These are phyloP conservation scores for Himantopus leucocephalus DNA, from an alignment of 2,113 vertebrate genomes.

Conservation along the genomic window DNA sequence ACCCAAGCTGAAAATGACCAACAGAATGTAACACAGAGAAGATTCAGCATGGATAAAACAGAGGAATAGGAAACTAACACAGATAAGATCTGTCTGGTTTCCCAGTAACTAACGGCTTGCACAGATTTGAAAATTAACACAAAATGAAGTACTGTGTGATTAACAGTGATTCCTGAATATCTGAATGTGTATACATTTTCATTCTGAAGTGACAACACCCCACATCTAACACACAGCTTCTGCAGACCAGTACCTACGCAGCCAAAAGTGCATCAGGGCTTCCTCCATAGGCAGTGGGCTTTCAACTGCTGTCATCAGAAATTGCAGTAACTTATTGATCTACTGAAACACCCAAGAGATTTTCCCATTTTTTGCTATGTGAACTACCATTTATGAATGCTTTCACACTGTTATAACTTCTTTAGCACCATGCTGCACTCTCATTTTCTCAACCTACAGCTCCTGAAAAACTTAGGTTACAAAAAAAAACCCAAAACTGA, in stretches of 20 bases:
- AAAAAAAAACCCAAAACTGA: not conserved
- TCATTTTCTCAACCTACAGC: not conserved
- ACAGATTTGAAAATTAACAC: not conserved
- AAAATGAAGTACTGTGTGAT: not conserved
- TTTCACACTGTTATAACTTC: not conserved
- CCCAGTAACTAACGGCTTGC: not conserved
- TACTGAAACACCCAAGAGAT: not conserved
- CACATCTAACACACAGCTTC: not conserved
- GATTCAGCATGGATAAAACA: not conserved
- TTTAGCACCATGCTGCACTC: not conserved
- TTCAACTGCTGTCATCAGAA: not conserved
- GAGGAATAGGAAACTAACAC: not conserved
- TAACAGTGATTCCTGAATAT: not conserved
- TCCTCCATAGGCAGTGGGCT: not conserved
- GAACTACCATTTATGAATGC: not conserved
- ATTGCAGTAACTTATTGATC: not conserved
- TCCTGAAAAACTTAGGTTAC: not conserved
- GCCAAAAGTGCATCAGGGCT: not conserved
- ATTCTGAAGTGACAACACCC: not conserved
- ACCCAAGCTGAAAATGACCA: not conserved
- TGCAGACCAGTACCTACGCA: not conserved
- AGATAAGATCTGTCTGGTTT: not conserved
- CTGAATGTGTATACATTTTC: not conserved
- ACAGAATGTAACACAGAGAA: not conserved
- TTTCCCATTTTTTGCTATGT: not conserved